Conservation (phyloP, 2,113 vertebrate species). For the Puffinus mauretanicus region DNA sequence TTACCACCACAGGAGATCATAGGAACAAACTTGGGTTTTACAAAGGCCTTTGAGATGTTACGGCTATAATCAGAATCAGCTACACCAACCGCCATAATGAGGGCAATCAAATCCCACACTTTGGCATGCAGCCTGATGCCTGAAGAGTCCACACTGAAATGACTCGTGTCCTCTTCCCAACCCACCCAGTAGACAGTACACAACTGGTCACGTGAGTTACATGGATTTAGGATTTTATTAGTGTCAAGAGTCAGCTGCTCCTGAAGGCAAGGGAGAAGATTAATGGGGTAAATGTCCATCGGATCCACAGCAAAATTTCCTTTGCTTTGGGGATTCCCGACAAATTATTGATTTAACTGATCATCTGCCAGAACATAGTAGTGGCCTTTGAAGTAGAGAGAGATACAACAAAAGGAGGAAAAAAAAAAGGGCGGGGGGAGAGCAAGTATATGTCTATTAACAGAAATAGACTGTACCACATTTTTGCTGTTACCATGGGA, state of each 20-base stretch:
- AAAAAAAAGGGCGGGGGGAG: background rate
- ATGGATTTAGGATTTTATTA: background rate
- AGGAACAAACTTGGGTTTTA: conserved; percentile 3
- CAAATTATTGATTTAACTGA: background rate
- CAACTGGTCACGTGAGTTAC: background rate
- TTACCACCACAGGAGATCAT: conserved; percentile 26
- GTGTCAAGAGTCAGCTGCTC: background rate
- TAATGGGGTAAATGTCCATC: background rate
- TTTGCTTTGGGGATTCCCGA: background rate
- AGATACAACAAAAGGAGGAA: background rate
- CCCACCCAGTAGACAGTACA: background rate
- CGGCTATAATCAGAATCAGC: background rate
- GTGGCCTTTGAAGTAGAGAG: background rate
- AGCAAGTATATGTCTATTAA: background rate
- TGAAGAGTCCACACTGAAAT: background rate
- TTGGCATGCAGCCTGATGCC: background rate
- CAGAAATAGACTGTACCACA: background rate
- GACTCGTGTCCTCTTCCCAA: background rate
- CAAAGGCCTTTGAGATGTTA: background rate
- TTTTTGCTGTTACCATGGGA: background rate
- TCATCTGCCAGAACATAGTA: background rate
- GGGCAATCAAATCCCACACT: background rate
- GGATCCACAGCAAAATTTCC: background rate
- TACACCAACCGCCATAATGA: background rate
- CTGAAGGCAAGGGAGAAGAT: background rate